Evolutionary conservation across 1,140 invertebrate species (phyloP).

Genomic region (Brachionus angularis): DNA sequence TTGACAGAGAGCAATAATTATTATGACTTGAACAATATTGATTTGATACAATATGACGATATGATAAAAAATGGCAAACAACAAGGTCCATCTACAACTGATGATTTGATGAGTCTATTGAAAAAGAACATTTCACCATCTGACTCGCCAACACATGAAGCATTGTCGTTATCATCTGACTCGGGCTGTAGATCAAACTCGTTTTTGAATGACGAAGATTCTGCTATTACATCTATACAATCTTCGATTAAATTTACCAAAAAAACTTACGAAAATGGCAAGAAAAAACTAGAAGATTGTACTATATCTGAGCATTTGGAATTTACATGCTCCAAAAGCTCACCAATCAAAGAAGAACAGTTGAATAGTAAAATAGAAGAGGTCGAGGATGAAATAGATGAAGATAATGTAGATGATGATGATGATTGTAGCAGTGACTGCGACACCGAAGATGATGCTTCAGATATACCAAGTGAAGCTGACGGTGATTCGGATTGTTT

Average conservation of each 20-base stretch:
- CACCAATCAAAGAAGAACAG: constrained; percentile 14
- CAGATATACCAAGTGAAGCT: constrained; percentile 22
- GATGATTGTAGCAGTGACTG: constrained; percentile 39
- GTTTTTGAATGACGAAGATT: constrained; percentile 38
- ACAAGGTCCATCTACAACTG: neutral
- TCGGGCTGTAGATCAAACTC: constrained; percentile 40
- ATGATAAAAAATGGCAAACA: neutral
- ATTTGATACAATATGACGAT: neutral
- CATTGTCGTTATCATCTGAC: constrained; percentile 19
- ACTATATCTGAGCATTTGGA: constrained; percentile 39
- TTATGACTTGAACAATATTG: constrained; percentile 24
- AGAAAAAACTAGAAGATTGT: constrained; percentile 1
- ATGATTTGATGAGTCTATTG: constrained; percentile 1
- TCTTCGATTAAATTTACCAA: constrained; percentile 26
- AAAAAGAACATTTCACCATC: constrained; percentile 24
- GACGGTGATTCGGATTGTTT: constrained; percentile 34
- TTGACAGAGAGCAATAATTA: constrained; percentile 25
- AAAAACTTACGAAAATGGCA: neutral
- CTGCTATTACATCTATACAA: constrained; percentile 11
- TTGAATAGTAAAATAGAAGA: constrained; percentile 22
- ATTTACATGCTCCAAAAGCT: constrained; percentile 36
- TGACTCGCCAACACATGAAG: neutral
- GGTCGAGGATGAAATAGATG: neutral
- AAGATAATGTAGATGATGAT: constrained; percentile 3
- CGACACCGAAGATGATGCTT: constrained; percentile 35